These are phyloP conservation scores for Gopherus flavomarginatus DNA, from an alignment of 2,113 vertebrate genomes.

Conservation along the genomic window DNA sequence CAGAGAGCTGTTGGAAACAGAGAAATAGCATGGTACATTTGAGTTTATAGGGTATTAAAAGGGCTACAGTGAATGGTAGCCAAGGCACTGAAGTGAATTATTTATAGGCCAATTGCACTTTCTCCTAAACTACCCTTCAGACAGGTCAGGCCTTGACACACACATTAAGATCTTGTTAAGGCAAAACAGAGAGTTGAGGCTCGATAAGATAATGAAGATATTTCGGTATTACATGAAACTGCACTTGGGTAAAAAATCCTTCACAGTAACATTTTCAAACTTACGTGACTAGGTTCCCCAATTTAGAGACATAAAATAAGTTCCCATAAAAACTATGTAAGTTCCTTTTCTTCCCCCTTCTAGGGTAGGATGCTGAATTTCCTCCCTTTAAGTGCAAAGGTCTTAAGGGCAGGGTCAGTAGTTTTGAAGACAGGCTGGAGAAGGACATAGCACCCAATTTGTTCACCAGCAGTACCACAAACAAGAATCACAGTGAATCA, in stretches of 20 bases:
- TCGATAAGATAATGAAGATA: neutral
- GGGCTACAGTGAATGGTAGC: conserved; percentile 56
- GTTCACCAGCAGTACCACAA: neutral
- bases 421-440: neutral
- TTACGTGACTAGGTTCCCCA: accelerated
- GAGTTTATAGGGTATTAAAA: conserved; percentile 78
- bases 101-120: conserved; percentile 59
- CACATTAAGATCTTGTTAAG: conserved; percentile 57
- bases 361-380: neutral
- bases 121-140: conserved; percentile 57
- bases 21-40: conserved; percentile 74
- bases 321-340: neutral
- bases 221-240: neutral
- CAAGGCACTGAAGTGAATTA: conserved; percentile 59
- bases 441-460: neutral
- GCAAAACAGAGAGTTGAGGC: neutral
- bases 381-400: accelerated
- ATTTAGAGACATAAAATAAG: neutral
- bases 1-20: conserved; percentile 65
- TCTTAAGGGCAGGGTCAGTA: neutral
- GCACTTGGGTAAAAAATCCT: neutral
- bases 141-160: neutral
- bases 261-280: neutral
- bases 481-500: neutral
- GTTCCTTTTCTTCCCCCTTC: neutral